Conservation (phyloP, 2,113 vertebrate genomes). For the Leptocoma aspasia region DNA sequence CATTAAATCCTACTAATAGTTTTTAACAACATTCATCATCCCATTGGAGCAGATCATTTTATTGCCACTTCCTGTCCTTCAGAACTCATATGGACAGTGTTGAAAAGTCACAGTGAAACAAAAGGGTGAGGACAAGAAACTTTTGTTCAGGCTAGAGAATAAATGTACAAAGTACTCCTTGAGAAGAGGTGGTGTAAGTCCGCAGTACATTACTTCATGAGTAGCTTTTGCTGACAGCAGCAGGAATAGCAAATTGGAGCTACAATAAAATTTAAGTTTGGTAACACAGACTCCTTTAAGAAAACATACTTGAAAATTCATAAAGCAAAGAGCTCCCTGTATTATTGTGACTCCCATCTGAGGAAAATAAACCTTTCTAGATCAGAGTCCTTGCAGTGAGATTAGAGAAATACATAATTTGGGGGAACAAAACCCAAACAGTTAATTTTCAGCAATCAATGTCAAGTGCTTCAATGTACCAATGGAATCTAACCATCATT, state of each 20-base stretch:
- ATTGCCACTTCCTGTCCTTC: not conserved
- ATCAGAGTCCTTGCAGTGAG: not conserved
- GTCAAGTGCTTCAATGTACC: not conserved
- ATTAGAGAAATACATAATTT: not conserved
- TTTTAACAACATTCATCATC: not conserved
- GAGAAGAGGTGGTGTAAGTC: not conserved
- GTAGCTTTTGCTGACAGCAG: not conserved
- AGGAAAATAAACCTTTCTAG: not conserved
- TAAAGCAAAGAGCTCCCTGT: not conserved
- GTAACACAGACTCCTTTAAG: not conserved
- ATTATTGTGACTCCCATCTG: not conserved
- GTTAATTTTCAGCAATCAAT: not conserved
- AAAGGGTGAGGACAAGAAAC: not conserved
- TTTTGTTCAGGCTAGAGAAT: not conserved
- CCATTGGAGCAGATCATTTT: not conserved
- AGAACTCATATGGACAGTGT: not conserved
- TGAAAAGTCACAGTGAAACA: not conserved
- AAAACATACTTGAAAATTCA: not conserved
- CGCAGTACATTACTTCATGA: not conserved
- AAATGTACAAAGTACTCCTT: not conserved
- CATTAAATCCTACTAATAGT: not conserved
- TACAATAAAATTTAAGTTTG: not conserved
- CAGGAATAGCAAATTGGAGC: not conserved
- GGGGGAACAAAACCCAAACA: fast-evolving
- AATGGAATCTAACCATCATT: not conserved